These are phyloP conservation scores for Sitobion miscanthi DNA, from an alignment of 1,140 invertebrate genomes.

Conservation along the genomic window DNA sequence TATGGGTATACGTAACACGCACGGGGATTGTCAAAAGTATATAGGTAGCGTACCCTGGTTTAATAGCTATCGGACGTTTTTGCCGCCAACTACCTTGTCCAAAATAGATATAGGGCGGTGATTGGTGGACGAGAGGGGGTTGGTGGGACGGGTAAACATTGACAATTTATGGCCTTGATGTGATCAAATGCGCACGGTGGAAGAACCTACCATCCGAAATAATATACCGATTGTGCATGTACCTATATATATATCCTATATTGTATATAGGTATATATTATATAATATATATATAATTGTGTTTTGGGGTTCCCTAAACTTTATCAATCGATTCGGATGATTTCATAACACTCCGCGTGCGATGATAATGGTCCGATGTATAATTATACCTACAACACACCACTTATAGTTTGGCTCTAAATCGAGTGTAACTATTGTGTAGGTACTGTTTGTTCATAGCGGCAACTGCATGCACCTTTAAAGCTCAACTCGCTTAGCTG, in stretches of 20 bases:
- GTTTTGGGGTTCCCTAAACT: not conserved
- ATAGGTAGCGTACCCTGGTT: not conserved
- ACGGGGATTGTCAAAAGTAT: constrained; percentile 16
- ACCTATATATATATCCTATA: not conserved
- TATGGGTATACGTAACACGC: not conserved
- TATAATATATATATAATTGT: not conserved
- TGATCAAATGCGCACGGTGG: constrained; percentile 33
- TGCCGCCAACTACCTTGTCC: constrained; percentile 32
- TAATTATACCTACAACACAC: not conserved
- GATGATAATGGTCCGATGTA: not conserved
- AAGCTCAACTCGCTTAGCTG: not conserved
- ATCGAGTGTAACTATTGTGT: not conserved
- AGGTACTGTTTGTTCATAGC: not conserved
- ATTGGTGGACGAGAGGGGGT: not conserved
- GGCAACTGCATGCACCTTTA: not conserved
- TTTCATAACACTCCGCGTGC: constrained; percentile 18
- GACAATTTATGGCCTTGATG: constrained; percentile 29
- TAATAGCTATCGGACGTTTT: constrained; percentile 31
- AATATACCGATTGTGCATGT: constrained; percentile 29
- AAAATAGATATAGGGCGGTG: constrained; percentile 22
- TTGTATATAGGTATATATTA: not conserved
- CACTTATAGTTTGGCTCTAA: constrained; percentile 12
- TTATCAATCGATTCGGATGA: constrained; percentile 48
- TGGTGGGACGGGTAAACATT: constrained; percentile 18
- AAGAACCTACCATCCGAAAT: constrained; percentile 45